phyloP scores from a whole-genome alignment of 1,140 invertebrate genomes.

The Melitaea cinxia region DNA sequence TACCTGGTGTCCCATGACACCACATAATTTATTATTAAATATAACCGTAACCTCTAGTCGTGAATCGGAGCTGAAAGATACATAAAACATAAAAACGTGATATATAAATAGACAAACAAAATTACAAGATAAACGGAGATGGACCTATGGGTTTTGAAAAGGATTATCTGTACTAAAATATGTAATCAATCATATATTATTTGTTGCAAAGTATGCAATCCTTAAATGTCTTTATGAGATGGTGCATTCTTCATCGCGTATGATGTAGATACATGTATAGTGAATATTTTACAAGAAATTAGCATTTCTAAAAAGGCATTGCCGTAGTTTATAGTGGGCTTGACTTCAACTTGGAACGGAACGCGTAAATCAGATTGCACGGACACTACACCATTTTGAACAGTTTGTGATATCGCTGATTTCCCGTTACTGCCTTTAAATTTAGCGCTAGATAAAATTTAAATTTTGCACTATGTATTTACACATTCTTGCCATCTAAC shows the following conservation, averaged over 20 bases:
- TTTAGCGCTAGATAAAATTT: constrained; percentile 18
- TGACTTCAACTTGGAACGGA: constrained; percentile 45
- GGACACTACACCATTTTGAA: constrained; percentile 65
- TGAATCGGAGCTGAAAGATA: too few species aligned
- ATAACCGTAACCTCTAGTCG: too few species aligned
- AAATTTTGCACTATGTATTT: constrained; percentile 3
- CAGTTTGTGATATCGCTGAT: constrained; percentile 46
- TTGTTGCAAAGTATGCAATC: too few species aligned
- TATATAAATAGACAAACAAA: too few species aligned
- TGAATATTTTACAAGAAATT: constrained; percentile 63
- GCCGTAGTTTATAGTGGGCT: constrained; percentile 47
- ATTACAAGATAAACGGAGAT: too few species aligned
- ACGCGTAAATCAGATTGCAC: constrained; percentile 71
- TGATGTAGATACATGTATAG: constrained; percentile 42
- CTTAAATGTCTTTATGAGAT: too few species aligned
- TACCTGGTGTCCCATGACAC: too few species aligned
- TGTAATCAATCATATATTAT: too few species aligned
- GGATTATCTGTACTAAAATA: too few species aligned
- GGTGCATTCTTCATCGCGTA: constrained; percentile 12
- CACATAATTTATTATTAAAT: too few species aligned
- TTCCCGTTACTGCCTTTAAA: constrained; percentile 28
- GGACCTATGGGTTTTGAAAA: too few species aligned
- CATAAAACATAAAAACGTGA: too few species aligned
- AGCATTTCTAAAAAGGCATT: constrained; percentile 69
- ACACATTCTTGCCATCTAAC: constrained; percentile 1